These are phyloP conservation scores for Chloromyia formosa DNA, from an alignment of 2,888 invertebrate species.

Conservation along the genomic window DNA sequence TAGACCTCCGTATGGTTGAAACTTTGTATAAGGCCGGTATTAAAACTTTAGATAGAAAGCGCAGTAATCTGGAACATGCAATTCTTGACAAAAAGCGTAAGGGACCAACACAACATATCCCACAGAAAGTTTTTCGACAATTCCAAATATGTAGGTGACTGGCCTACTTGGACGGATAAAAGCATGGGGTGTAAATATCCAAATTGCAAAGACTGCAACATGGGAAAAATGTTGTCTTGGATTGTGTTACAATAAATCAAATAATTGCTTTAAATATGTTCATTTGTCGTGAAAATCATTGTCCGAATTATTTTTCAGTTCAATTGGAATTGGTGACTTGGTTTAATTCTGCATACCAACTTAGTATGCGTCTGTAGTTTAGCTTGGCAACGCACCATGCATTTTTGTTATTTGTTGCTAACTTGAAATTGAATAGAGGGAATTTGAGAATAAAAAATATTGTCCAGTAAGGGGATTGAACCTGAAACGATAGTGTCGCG, in stretches of 20 bases:
- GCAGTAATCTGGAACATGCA: constrained; percentile 5
- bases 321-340: too few relatives aligned
- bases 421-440: too few relatives aligned
- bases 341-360: too few relatives aligned
- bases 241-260: constrained; percentile 52
- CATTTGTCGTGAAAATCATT: too few relatives aligned
- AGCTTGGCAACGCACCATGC: too few relatives aligned
- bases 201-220: constrained; percentile 44
- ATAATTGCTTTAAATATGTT: constrained; percentile 45
- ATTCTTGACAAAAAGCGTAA: constrained; percentile 49
- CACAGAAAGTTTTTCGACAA: constrained; percentile 49
- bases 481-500: too few relatives aligned
- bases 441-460: too few relatives aligned
- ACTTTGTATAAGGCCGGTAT: too few relatives aligned
- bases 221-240: constrained; percentile 52
- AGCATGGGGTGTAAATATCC: constrained; percentile 50
- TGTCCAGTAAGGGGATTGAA: too few relatives aligned
- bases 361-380: too few relatives aligned
- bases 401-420: too few relatives aligned
- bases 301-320: too few relatives aligned
- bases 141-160: constrained; percentile 50
- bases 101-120: constrained; percentile 51
- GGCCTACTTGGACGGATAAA: constrained; percentile 52
- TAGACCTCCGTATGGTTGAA: not conserved
- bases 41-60: not conserved